Conservation (phyloP, 1,140 invertebrate genomes). For the Wasmannia auropunctata region DNA sequence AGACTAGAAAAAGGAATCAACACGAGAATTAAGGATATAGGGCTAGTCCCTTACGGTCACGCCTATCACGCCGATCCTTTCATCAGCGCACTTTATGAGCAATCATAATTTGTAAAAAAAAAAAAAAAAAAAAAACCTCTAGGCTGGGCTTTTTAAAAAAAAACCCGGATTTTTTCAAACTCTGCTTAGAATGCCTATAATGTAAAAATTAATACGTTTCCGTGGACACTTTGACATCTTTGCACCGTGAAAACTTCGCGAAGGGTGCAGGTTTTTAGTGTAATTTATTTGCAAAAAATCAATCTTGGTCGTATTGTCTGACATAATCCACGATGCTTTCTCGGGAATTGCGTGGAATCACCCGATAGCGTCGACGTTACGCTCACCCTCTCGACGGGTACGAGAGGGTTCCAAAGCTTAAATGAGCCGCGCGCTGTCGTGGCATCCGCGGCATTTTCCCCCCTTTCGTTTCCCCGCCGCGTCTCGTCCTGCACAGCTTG, state of each 20-base stretch:
- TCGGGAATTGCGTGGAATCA: not conserved
- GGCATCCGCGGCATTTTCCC: slow-evolving; percentile 51
- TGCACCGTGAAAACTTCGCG: not conserved
- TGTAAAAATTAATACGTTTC: not conserved
- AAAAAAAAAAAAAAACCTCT: no score
- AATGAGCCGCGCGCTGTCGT: slow-evolving; percentile 60
- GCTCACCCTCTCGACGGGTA: not conserved
- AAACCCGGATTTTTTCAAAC: no score
- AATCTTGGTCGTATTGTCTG: not conserved
- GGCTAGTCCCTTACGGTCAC: not conserved
- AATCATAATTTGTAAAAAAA: slow-evolving; percentile 50
- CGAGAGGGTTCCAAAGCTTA: slow-evolving; percentile 57
- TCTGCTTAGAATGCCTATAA: no score
- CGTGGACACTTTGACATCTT: not conserved
- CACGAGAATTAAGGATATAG: not conserved
- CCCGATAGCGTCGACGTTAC: slow-evolving; percentile 37
- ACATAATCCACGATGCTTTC: not conserved
- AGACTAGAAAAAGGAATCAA: not conserved
- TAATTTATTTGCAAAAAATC: not conserved
- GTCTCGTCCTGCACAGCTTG: slow-evolving; percentile 31
- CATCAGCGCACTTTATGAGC: slow-evolving; percentile 18
- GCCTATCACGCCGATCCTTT: slow-evolving; percentile 9
- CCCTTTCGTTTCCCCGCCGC: not conserved
- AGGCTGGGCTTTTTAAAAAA: no score
- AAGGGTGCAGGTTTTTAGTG: not conserved